phyloP scores from a whole-genome alignment of 2,797 vertebrate species.

The Eremophila alpestris region DNA sequence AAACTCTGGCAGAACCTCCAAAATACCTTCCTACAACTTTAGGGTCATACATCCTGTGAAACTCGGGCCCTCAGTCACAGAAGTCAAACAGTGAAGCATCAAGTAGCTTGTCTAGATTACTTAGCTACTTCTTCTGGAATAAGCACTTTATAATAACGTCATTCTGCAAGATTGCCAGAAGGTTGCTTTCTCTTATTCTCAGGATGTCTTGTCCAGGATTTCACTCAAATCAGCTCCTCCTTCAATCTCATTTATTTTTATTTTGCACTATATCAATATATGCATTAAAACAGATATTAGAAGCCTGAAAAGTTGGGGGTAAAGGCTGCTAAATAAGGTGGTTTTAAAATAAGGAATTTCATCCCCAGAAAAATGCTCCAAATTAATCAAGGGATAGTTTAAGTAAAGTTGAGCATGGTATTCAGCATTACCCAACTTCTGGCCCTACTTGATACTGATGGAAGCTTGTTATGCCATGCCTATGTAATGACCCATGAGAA shows the following conservation, averaged over 20 bases:
- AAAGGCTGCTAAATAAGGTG: not conserved
- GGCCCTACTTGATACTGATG: not conserved
- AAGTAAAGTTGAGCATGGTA: not conserved
- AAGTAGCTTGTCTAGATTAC: not conserved
- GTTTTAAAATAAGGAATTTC: not conserved
- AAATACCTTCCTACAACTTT: not conserved
- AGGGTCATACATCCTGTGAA: not conserved
- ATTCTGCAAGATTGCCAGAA: not conserved
- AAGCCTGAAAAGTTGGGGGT: not conserved
- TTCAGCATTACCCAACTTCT: not conserved
- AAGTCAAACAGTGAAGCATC: not conserved
- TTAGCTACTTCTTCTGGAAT: constrained; percentile 21
- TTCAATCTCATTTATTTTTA: not conserved
- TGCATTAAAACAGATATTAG: not conserved
- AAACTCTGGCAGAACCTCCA: not conserved
- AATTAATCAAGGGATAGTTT: not conserved
- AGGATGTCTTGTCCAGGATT: not conserved
- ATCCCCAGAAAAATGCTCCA: not conserved
- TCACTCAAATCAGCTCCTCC: constrained; percentile 5
- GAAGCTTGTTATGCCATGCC: not conserved
- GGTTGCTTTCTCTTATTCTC: not conserved
- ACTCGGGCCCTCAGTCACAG: not conserved
- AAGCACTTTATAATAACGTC: not conserved
- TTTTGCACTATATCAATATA: not conserved
- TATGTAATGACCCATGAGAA: not conserved